Percentiles rank a stretch among this genome's conserved stretches.
Evolutionary conservation across 2,797 vertebrate species (phyloP).

Genomic region (Hypotaenidia okinawae): DNA sequence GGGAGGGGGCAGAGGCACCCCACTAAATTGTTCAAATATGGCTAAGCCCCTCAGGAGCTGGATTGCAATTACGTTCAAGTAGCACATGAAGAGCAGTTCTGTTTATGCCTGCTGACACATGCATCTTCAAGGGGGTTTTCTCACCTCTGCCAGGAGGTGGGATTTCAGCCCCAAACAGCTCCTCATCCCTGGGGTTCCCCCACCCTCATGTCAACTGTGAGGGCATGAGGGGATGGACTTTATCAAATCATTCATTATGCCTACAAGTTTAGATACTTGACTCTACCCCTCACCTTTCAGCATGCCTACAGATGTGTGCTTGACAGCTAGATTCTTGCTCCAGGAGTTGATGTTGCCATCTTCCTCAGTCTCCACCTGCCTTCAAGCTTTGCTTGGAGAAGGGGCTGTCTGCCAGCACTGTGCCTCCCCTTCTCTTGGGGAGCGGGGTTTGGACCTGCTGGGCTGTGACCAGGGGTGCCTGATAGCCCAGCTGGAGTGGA

Average conservation of each 20-base stretch:
- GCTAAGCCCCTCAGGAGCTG: background rate
- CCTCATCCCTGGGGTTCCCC: fast-evolving
- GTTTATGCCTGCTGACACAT: fast-evolving
- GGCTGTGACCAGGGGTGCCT: background rate
- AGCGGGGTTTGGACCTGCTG: background rate
- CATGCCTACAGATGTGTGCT: fast-evolving
- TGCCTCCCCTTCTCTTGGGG: fast-evolving
- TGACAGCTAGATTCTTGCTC: background rate
- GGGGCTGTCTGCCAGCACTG: fast-evolving
- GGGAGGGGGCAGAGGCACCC: background rate
- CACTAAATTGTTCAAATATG: background rate
- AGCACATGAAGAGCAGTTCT: background rate
- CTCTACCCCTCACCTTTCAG: background rate
- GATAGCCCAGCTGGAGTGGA: background rate
- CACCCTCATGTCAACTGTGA: background rate
- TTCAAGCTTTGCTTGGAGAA: background rate
- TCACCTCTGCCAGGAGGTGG: background rate
- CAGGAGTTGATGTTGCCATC: fast-evolving
- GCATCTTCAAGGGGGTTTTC: background rate
- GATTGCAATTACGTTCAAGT: background rate
- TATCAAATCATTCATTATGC: fast-evolving
- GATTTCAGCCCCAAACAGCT: background rate
- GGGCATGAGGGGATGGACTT: background rate
- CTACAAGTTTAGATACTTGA: background rate
- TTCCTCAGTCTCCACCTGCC: fast-evolving